Conservation (phyloP, 2,113 vertebrate genomes). For the Centropus unirufus region DNA sequence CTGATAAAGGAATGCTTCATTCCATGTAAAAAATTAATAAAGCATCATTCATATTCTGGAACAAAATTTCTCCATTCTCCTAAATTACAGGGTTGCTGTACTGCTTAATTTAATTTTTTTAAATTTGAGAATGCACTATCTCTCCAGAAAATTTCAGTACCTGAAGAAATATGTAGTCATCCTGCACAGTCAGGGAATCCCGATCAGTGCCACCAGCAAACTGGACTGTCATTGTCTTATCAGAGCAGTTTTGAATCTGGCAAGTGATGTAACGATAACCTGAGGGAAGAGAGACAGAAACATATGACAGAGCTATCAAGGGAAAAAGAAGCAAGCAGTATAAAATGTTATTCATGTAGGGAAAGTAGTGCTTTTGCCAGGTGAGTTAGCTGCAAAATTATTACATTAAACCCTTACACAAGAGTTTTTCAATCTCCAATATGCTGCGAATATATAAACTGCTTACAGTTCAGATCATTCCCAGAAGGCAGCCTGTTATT, state of each 20-base stretch:
- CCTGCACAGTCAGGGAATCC: slow-evolving; percentile 89
- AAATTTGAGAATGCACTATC: not conserved
- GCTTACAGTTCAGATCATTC: slow-evolving; percentile 44
- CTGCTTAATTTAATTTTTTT: not conserved
- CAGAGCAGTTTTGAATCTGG: slow-evolving; percentile 90
- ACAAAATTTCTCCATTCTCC: not conserved
- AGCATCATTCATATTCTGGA: not conserved
- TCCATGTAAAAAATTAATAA: not conserved
- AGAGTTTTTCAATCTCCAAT: not conserved
- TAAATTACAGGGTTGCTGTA: not conserved
- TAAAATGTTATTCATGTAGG: not conserved
- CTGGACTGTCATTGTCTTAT: slow-evolving; percentile 79
- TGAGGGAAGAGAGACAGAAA: slow-evolving; percentile 67
- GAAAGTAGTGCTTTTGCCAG: slow-evolving; percentile 7
- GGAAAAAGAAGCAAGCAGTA: slow-evolving; percentile 5
- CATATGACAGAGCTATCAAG: slow-evolving; percentile 7
- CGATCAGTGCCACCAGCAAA: slow-evolving; percentile 87
- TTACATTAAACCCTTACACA: slow-evolving; percentile 39
- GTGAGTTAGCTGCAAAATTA: slow-evolving; percentile 65
- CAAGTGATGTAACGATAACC: slow-evolving; percentile 90
- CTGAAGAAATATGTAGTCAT: slow-evolving; percentile 95
- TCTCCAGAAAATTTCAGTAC: slow-evolving; percentile 69
- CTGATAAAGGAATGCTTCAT: not conserved
- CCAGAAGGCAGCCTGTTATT: slow-evolving; percentile 39
- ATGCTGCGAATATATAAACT: slow-evolving; percentile 37